Base-by-base conservation (phyloP, 1,140 invertebrate genomes). In the Bradynema listronoti region DNA sequence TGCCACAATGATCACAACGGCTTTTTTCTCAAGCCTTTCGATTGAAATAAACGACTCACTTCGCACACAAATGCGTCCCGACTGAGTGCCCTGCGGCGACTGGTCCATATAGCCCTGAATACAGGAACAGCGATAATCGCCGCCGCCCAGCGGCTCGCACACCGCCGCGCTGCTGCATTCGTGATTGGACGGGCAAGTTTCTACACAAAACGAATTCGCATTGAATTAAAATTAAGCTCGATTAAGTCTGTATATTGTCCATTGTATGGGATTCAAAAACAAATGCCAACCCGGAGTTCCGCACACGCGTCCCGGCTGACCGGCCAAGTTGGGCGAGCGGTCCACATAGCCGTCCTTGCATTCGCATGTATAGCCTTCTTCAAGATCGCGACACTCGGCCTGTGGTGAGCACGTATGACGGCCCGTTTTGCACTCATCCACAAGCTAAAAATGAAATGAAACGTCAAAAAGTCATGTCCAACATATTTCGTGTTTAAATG, bases 301-400 rank as follows among this genome's bases (percentile, higher is more conserved):
- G 47, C 71, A 77, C n/a, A 77, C 74, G 27, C 74, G 52, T 39
- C 74, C 74, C 39, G 74, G 76, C 58, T 77, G 76, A 22, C 62
- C 61, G 7, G 58, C 52, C 22, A 78, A 53, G 42, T 77, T 77
- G 7, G 74, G 76, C 16, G 76, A 78, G 45, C 50, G 22, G 61
- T 63, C 61, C 9, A 63, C 61, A 25, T 63, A 66, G 6, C 61
- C 61, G 29, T 75, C 71, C 41, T 72, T 72, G 56, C 74, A 77
- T 57, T 78, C 76, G 50, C 74, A 77, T 14, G 74, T 77, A 45
- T 77, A 77, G n/a, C 74, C 71, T 45, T 77, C 74, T 64, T 77
- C 74, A 14, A 77, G 55, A 57, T 77, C 76, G 16, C 74, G 67
- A 46, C 74, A 77, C 36, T 75, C 73, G 19, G 74, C 74, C 22